These are phyloP conservation scores for Vulpes vulpes DNA, from an alignment of 2,113 vertebrate genomes.

Conservation along the genomic window DNA sequence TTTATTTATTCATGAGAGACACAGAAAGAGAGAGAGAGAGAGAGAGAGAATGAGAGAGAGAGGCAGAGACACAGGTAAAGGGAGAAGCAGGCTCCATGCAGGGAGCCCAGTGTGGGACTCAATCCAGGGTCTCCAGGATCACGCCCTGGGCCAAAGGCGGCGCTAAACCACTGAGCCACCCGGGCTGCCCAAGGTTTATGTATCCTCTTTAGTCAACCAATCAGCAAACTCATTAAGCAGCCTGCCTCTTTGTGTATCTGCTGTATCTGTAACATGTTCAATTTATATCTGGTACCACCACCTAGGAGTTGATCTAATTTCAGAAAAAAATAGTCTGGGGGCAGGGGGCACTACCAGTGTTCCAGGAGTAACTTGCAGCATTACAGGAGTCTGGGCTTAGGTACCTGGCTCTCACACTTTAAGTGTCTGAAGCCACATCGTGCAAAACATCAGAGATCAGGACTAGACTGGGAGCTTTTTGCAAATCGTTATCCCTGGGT, in stretches of 20 bases:
- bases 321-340: background rate
- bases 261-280: background rate
- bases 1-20: no score
- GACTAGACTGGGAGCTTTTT: background rate
- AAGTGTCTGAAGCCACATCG: background rate
- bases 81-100: no score
- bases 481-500: slow-evolving; percentile 21
- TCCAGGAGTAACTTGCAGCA: slow-evolving; percentile 29
- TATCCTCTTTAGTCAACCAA: background rate
- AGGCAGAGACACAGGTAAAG: no score
- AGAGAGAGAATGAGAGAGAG: no score
- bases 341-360: background rate
- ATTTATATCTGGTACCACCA: background rate
- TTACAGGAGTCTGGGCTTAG: background rate
- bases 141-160: no score
- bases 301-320: slow-evolving; percentile 29
- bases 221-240: background rate
- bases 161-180: no score
- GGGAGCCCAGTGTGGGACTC: no score
- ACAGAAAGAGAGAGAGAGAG: no score
- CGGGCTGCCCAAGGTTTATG: background rate
- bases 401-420: background rate
- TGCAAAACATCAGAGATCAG: slow-evolving; percentile 18
- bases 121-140: no score
- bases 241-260: background rate